A percentile compares a stretch with the other conserved stretches of the same genome.
These are phyloP conservation scores for Sigmodon hispidus DNA, from an alignment of 2,113 vertebrate species.

Conservation along the genomic window DNA sequence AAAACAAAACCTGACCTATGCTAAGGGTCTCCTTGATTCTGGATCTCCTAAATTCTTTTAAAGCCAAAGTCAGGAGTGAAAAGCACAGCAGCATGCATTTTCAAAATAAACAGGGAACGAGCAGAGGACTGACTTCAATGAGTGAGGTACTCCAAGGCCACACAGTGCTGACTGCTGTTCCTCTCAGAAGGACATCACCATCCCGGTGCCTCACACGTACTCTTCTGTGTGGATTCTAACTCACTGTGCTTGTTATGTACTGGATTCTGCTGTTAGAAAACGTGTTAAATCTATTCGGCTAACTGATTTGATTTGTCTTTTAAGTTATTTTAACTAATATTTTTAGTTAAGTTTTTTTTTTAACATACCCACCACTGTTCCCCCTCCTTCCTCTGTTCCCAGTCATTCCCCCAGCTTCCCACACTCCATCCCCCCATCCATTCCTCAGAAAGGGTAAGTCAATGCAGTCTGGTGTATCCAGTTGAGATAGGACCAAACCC, in stretches of 20 bases:
- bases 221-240: rapidly evolving
- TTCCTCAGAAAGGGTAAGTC: no score
- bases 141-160: background rate
- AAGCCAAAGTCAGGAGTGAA: background rate
- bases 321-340: no score
- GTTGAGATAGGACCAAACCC: no score
- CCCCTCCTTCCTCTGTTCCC: no score
- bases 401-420: no score
- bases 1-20: background rate
- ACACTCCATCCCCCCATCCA: no score
- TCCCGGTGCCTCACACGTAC: rapidly evolving
- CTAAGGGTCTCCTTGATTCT: constrained; percentile 1
- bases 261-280: background rate
- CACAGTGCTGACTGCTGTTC: rapidly evolving
- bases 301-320: no score
- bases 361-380: no score
- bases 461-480: no score
- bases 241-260: rapidly evolving
- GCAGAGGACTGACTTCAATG: background rate
- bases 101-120: background rate
- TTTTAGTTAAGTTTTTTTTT: no score
- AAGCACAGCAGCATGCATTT: background rate
- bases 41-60: background rate
- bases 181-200: rapidly evolving
- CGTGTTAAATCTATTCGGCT: background rate